These are phyloP conservation scores for Hystrix brachyura DNA, from an alignment of 2,113 vertebrate species.

Conservation along the genomic window DNA sequence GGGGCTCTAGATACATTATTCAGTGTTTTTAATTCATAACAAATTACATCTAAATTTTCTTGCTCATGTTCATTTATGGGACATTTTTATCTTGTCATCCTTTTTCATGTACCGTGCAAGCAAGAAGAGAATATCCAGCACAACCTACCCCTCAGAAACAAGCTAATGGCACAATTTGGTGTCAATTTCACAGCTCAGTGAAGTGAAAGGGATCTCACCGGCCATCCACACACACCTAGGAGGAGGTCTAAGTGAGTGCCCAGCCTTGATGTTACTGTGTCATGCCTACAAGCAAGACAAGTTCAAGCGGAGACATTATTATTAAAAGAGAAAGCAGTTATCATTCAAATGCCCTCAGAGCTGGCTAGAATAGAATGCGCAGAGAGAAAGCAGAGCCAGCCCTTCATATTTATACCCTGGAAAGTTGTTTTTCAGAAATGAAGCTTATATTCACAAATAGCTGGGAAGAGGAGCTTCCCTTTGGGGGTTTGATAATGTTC, in stretches of 20 bases:
- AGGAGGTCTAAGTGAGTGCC: conserved; percentile 60
- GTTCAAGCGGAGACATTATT: conserved; percentile 68
- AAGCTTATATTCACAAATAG: conserved; percentile 63
- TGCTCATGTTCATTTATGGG: conserved; percentile 82
- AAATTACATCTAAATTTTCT: conserved; percentile 85
- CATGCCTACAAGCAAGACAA: conserved; percentile 78
- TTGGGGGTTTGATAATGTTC: conserved; percentile 63
- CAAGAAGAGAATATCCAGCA: conserved; percentile 74
- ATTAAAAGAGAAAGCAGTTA: conserved; percentile 72
- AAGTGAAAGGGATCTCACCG: conserved; percentile 78
- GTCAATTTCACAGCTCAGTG: conserved; percentile 86
- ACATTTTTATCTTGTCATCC: conserved; percentile 87
- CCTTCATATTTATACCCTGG: neutral
- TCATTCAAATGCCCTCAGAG: conserved; percentile 77
- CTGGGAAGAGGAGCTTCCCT: conserved; percentile 64
- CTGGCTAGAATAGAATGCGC: neutral
- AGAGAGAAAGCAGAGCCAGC: neutral
- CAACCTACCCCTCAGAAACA: conserved; percentile 76
- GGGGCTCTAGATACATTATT: conserved; percentile 79
- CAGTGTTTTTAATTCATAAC: conserved; percentile 84
- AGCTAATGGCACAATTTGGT: conserved; percentile 81
- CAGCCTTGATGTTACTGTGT: conserved; percentile 64
- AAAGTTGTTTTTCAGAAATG: conserved; percentile 66
- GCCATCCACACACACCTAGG: conserved; percentile 66
- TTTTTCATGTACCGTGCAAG: conserved; percentile 84